Evolutionary conservation across 2,113 vertebrate species (phyloP).

Genomic region (Alligator sinensis): DNA sequence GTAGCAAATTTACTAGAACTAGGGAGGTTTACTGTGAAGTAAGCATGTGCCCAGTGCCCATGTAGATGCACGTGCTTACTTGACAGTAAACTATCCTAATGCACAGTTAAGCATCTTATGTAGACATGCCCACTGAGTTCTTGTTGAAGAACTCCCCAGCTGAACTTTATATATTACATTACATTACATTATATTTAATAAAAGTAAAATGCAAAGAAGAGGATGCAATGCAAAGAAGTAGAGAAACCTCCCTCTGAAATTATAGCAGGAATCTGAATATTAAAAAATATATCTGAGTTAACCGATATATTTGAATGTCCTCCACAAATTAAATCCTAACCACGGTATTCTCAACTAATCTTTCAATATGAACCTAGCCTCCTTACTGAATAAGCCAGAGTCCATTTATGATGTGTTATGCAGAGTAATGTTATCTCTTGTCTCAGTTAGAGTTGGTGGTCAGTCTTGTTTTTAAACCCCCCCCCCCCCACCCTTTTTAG

Average conservation of each 20-base stretch:
- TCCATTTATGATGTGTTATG: background rate
- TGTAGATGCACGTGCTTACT: too few relatives aligned
- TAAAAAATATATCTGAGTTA: background rate
- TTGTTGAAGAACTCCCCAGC: too few relatives aligned
- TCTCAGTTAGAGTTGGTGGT: background rate
- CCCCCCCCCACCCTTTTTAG: background rate
- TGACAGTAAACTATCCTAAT: too few relatives aligned
- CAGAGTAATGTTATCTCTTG: background rate
- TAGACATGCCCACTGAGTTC: too few relatives aligned
- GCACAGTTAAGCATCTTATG: too few relatives aligned
- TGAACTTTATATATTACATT: too few relatives aligned
- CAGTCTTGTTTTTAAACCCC: background rate
- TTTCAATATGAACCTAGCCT: background rate
- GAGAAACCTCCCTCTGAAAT: background rate
- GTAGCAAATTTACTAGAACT: too few relatives aligned
- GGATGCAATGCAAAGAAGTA: too few relatives aligned
- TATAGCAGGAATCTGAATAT: background rate
- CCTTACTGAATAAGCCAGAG: background rate
- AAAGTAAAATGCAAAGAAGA: too few relatives aligned
- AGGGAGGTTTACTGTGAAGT: too few relatives aligned
- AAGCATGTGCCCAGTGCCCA: too few relatives aligned
- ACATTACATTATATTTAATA: too few relatives aligned
- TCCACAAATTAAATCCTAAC: background rate
- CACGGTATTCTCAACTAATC: background rate
- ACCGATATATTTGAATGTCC: background rate